Conservation (phyloP, 2,113 vertebrate genomes). For the Ranitomeya variabilis region DNA sequence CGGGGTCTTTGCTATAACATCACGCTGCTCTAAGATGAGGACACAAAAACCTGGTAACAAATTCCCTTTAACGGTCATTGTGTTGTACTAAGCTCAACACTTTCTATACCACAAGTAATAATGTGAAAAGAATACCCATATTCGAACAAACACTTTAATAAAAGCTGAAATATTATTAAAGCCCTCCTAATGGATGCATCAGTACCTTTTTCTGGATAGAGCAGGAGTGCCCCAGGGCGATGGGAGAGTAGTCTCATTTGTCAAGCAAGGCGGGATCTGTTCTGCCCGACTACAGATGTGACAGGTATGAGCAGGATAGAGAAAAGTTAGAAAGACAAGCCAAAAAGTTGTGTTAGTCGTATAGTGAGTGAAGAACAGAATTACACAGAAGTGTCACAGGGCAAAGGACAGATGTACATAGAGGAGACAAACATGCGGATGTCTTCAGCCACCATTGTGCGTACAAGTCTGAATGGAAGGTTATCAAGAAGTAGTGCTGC, state of each 20-base stretch:
- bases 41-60: neutral
- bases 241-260: slow-evolving; percentile 97
- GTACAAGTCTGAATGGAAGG: neutral
- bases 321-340: slow-evolving; percentile 75
- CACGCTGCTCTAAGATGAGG: no score
- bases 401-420: neutral
- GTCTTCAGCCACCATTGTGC: no score
- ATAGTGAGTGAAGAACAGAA: slow-evolving; percentile 60
- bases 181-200: slow-evolving; percentile 52
- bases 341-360: slow-evolving; percentile 75
- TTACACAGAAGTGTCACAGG: slow-evolving; percentile 46
- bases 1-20: no score
- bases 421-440: neutral
- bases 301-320: slow-evolving; percentile 74
- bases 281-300: slow-evolving; percentile 92
- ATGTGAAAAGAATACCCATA: neutral
- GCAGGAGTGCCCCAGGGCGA: slow-evolving; percentile 99
- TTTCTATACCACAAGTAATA: neutral
- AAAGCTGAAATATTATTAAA: neutral
- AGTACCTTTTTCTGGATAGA: slow-evolving; percentile 98
- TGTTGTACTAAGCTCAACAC: neutral
- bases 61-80: neutral
- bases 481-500: neutral
- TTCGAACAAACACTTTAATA: neutral
- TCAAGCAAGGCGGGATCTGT: slow-evolving; percentile 98